Conservation (phyloP, 30 jellyfish, hydroid and myxozoan genomes). For the Rhopilema esculentum region DNA sequence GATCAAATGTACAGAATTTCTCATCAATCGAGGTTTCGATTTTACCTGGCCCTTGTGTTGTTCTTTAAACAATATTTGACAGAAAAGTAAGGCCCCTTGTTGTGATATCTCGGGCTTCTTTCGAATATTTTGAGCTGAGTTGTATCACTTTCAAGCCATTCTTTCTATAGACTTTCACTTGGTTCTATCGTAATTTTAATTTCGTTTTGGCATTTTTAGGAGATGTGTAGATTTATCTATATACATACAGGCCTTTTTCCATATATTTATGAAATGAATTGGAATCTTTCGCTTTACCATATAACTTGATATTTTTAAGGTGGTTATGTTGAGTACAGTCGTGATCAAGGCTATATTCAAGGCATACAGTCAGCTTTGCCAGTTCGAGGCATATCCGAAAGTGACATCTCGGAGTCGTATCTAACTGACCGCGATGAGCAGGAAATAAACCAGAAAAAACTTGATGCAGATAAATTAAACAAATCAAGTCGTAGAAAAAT, state of each 20-base stretch:
- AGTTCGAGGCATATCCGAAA: slow-evolving; percentile 63
- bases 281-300: neutral
- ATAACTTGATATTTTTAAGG: neutral
- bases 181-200: too few relatives aligned
- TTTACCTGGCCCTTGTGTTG: too few relatives aligned
- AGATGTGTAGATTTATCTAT: too few relatives aligned
- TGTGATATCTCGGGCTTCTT: too few relatives aligned
- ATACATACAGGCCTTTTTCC: neutral
- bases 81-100: too few relatives aligned
- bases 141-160: too few relatives aligned
- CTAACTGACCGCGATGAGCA: slow-evolving; percentile 40
- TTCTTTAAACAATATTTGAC: too few relatives aligned
- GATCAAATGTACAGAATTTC: too few relatives aligned
- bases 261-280: neutral
- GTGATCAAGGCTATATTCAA: neutral
- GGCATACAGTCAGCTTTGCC: neutral
- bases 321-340: slow-evolving; percentile 61
- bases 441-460: slow-evolving; percentile 29
- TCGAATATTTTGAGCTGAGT: too few relatives aligned
- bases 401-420: slow-evolving; percentile 66
- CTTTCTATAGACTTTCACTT: too few relatives aligned
- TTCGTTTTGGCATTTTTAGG: too few relatives aligned
- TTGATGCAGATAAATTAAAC: slow-evolving; percentile 16
- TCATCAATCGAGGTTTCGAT: too few relatives aligned
- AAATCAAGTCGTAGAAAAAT: slow-evolving; percentile 40